Conservation (phyloP, 2,797 vertebrate genomes). For the Babyrousa celebensis region DNA sequence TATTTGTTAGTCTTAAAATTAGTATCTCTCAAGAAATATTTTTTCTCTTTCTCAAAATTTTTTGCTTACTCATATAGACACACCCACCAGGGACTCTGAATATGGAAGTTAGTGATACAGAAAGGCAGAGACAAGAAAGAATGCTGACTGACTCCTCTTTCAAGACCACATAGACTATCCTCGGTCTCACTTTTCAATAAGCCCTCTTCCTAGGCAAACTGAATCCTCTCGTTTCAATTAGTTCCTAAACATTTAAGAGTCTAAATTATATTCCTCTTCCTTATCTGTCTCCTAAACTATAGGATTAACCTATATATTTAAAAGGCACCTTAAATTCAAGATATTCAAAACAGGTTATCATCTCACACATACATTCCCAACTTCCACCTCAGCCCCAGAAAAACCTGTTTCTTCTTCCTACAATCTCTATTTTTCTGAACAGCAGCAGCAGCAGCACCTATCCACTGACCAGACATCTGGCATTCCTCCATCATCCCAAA, state of each 20-base stretch:
- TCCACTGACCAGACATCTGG: not conserved
- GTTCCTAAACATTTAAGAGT: conserved; percentile 37
- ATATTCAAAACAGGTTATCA: not conserved
- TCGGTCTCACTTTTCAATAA: conserved; percentile 14
- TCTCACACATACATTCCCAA: not conserved
- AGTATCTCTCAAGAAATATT: conserved; percentile 7
- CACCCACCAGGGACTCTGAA: conserved; percentile 4
- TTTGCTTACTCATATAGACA: conserved; percentile 15
- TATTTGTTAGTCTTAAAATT: conserved; percentile 18
- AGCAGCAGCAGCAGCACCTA: not conserved
- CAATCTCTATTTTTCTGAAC: not conserved
- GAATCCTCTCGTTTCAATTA: not conserved
- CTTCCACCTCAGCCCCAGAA: not conserved
- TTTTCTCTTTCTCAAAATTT: conserved; percentile 10
- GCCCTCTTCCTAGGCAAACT: not conserved
- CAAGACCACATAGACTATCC: not conserved
- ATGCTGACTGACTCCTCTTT: conserved; percentile 1
- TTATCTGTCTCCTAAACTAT: conserved; percentile 29
- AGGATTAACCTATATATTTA: conserved; percentile 25
- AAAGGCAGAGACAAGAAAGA: not conserved
- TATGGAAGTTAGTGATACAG: not conserved
- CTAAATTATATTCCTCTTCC: conserved; percentile 22
- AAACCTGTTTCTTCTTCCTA: not conserved
- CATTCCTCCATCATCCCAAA: not conserved
- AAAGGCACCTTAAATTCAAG: conserved; percentile 53